These are phyloP conservation scores for Philhelius pedissequus DNA, from an alignment of 2,888 invertebrate genomes.

Conservation along the genomic window DNA sequence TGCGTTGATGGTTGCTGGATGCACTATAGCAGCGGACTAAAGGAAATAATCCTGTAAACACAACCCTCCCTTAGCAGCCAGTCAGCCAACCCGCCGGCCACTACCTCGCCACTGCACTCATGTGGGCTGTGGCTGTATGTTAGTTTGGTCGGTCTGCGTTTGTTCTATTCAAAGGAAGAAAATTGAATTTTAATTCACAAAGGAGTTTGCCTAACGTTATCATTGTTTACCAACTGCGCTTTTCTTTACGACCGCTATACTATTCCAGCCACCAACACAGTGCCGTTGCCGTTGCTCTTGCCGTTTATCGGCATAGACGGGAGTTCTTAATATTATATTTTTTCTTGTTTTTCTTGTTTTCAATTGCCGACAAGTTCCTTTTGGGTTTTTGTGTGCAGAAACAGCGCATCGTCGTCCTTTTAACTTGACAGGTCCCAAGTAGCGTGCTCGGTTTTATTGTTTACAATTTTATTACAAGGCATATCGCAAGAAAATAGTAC, in stretches of 20 bases:
- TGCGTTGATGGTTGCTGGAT: background rate
- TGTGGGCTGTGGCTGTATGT: background rate
- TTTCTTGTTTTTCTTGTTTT: background rate
- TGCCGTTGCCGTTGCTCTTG: no score
- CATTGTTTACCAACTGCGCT: conserved; percentile 69
- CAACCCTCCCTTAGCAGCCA: no score
- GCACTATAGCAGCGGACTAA: background rate
- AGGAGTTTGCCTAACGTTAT: conserved; percentile 68
- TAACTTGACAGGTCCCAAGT: conserved; percentile 44
- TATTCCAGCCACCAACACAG: background rate
- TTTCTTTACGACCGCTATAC: conserved; percentile 47
- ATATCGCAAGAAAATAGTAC: conserved; percentile 30
- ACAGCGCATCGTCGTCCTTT: conserved; percentile 21
- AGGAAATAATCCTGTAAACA: background rate
- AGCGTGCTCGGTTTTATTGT: conserved; percentile 63
- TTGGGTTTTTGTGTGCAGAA: conserved; percentile 10
- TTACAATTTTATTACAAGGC: conserved; percentile 52
- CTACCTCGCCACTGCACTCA: background rate
- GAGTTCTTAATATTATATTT: conserved; percentile 3
- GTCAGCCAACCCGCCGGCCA: no score
- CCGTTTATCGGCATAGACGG: conserved; percentile 20
- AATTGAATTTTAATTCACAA: conserved; percentile 69
- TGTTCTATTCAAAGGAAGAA: conserved; percentile 62
- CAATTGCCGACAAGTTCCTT: conserved; percentile 24
- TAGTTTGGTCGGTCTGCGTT: conserved; percentile 50